phyloP scores from a whole-genome alignment of 2,113 vertebrate genomes.

The Sander lucioperca region DNA sequence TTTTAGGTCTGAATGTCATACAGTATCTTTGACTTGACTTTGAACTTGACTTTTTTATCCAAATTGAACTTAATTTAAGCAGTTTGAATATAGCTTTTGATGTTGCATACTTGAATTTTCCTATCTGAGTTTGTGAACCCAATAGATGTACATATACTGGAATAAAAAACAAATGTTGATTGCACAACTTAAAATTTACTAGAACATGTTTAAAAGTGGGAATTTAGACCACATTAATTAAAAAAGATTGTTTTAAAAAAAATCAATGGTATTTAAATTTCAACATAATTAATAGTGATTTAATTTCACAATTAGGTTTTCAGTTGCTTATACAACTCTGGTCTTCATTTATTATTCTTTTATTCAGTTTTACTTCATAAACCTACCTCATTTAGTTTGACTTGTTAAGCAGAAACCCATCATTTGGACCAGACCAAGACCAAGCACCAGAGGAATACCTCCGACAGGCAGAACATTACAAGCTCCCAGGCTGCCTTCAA shows the following conservation, averaged over 20 bases:
- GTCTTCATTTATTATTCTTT: not conserved
- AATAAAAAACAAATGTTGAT: not conserved
- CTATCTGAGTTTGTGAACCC: not conserved
- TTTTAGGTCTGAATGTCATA: not conserved
- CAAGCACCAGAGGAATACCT: conserved; percentile 39
- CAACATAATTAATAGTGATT: not conserved
- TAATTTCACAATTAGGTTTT: not conserved
- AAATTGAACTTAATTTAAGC: not conserved
- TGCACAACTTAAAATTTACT: not conserved
- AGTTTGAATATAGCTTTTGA: not conserved
- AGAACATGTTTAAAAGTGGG: not conserved
- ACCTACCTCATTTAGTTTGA: not conserved
- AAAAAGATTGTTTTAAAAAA: not conserved
- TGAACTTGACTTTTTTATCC: not conserved
- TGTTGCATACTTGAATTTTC: not conserved
- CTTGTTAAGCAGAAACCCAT: conserved; percentile 27
- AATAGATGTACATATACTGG: not conserved
- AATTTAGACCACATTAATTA: not conserved
- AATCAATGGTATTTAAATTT: not conserved
- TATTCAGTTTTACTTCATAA: not conserved
- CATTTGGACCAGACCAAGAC: conserved; percentile 4
- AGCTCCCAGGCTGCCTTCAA: conserved; percentile 70
- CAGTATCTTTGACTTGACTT: not conserved
- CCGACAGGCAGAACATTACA: conserved; percentile 54
- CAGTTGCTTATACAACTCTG: not conserved